phyloP scores from a whole-genome alignment of 2,888 invertebrate genomes.

The Pantelozetes paolii region DNA sequence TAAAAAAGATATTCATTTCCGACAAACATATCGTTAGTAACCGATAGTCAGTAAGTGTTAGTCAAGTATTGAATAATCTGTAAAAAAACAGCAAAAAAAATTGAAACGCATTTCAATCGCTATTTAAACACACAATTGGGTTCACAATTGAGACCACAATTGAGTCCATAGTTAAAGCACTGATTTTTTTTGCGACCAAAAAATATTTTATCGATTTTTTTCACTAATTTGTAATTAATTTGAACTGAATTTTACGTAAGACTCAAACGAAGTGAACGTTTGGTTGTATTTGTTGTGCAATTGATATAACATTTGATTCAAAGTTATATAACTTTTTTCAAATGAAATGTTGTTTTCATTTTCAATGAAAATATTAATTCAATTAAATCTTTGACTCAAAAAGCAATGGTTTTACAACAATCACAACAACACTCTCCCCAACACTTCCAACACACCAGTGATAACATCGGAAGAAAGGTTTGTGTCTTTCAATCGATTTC shows the following conservation, averaged over 20 bases:
- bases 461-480: conserved; percentile 36
- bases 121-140: background rate
- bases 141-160: background rate
- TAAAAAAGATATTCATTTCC: conserved; percentile 30
- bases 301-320: background rate
- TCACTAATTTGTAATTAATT: background rate
- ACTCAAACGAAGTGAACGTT: background rate
- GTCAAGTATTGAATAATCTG: conserved; percentile 22
- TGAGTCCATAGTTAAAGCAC: too few species aligned
- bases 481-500: background rate
- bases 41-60: conserved; percentile 32
- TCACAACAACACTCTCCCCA: conserved; percentile 8
- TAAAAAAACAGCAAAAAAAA: background rate
- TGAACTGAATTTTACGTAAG: conserved; percentile 16
- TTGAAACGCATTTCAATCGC: conserved; percentile 21
- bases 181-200: background rate
- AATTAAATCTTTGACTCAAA: background rate
- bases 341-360: background rate
- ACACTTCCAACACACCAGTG: conserved; percentile 33
- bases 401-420: conserved; percentile 29
- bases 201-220: background rate
- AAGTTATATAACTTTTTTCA: background rate
- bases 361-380: background rate
- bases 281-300: background rate
- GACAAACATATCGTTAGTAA: conserved; percentile 28